Conservation (phyloP, 2,797 vertebrate species). For the Amniataba percoides region DNA sequence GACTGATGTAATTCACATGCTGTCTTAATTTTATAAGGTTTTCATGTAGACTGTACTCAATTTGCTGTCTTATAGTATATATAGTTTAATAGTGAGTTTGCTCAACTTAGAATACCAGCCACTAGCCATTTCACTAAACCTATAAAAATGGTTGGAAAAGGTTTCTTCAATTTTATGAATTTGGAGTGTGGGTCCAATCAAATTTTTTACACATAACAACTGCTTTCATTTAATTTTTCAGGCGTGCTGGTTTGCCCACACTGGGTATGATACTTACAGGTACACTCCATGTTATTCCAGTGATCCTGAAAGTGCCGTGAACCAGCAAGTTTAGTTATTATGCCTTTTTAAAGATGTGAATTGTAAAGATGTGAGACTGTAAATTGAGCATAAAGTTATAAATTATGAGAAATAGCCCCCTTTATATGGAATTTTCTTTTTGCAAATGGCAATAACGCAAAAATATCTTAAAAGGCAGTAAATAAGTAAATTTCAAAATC, state of each 20-base stretch:
- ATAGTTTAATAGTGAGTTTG: not conserved
- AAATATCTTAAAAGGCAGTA: too few relatives aligned
- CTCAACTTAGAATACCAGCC: not conserved
- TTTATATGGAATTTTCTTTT: not conserved
- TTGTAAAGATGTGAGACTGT: too few relatives aligned
- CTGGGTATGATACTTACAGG: not conserved
- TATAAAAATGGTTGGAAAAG: not conserved
- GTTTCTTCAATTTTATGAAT: not conserved
- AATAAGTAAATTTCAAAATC: too few relatives aligned
- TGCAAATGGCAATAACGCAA: not conserved
- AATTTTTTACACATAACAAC: not conserved
- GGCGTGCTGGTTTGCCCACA: too few relatives aligned
- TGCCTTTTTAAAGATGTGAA: not conserved
- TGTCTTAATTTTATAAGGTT: not conserved
- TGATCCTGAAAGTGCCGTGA: not conserved
- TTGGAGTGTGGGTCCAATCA: not conserved
- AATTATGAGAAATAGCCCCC: not conserved
- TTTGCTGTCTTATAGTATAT: not conserved
- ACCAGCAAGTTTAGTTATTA: not conserved
- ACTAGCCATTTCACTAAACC: not conserved
- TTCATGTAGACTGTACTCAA: not conserved
- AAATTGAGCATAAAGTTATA: not conserved
- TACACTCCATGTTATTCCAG: too few relatives aligned
- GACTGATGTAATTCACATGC: not conserved
- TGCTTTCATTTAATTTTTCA: not conserved